A percentile compares a stretch with the other conserved stretches of the same genome.
These are phyloP conservation scores for Bombus picipes DNA, from an alignment of 1,140 invertebrate species.

Conservation along the genomic window DNA sequence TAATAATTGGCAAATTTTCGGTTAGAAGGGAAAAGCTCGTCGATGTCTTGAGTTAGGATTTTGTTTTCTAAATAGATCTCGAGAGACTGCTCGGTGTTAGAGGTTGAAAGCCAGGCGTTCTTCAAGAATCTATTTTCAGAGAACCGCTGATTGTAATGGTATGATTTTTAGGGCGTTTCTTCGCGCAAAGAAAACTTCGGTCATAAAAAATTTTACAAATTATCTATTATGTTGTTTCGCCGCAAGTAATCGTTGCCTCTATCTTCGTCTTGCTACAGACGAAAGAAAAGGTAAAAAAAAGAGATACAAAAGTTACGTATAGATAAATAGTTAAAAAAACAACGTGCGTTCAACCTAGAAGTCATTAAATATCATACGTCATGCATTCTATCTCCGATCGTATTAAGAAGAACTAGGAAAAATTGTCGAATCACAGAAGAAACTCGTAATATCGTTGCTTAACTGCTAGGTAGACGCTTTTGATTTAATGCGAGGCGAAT, in stretches of 20 bases:
- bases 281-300: too few species aligned
- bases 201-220: too few species aligned
- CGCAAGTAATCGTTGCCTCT: too few species aligned
- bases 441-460: constrained; percentile 43
- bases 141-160: not conserved
- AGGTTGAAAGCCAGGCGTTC: not conserved
- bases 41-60: not conserved
- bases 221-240: too few species aligned
- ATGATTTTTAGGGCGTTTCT: not conserved
- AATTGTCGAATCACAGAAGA: constrained; percentile 15
- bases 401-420: not conserved
- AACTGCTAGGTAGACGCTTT: constrained; percentile 19
- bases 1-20: too few species aligned
- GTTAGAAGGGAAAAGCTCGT: not conserved
- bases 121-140: not conserved
- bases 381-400: not conserved
- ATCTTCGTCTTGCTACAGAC: too few species aligned
- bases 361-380: not conserved
- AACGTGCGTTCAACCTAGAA: too few species aligned
- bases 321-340: too few species aligned
- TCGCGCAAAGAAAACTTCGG: too few species aligned
- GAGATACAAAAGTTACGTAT: too few species aligned
- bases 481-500: constrained; percentile 15
- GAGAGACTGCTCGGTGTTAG: not conserved
- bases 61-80: not conserved